Evolutionary conservation across 2,888 invertebrate genomes (phyloP).

Genomic region (Agrilus biguttatus): DNA sequence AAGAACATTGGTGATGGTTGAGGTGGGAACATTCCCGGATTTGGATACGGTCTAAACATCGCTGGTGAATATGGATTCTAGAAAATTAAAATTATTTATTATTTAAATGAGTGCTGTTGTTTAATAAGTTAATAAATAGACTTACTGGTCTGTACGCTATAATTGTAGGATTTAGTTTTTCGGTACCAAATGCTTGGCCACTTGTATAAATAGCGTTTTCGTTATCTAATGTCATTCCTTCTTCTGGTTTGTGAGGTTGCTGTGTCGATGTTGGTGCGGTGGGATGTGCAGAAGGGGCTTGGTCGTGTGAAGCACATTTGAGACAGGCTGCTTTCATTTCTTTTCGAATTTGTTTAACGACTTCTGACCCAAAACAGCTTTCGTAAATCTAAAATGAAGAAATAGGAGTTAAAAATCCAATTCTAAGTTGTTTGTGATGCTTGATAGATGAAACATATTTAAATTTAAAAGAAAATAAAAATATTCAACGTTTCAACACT

Average conservation of each 20-base stretch:
- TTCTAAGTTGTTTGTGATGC: too few species aligned
- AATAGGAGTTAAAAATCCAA: not conserved
- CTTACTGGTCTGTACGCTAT: conserved; percentile 37
- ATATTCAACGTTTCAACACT: too few species aligned
- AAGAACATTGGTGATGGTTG: conserved; percentile 31
- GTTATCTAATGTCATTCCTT: conserved; percentile 8
- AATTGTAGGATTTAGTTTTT: conserved; percentile 40
- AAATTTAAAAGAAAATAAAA: too few species aligned
- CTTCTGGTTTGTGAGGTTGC: conserved; percentile 8
- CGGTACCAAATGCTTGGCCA: conserved; percentile 27
- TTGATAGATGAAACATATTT: too few species aligned
- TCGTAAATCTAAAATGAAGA: conserved; percentile 44
- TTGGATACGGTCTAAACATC: conserved; percentile 36
- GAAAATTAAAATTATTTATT: too few species aligned
- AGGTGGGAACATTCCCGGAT: conserved; percentile 35
- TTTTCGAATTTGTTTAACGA: conserved; percentile 49
- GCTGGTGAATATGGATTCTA: conserved; percentile 23
- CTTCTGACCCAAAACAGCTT: conserved; percentile 53
- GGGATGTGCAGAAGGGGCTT: conserved; percentile 8
- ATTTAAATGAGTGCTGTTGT: too few species aligned
- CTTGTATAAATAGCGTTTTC: conserved; percentile 16
- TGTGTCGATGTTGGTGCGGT: conserved; percentile 5
- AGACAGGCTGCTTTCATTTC: conserved; percentile 52
- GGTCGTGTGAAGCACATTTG: conserved; percentile 45
- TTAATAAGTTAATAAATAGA: not conserved